Evolutionary conservation across 2,888 invertebrate species (phyloP).

Genomic region (Argyresthia albistria): DNA sequence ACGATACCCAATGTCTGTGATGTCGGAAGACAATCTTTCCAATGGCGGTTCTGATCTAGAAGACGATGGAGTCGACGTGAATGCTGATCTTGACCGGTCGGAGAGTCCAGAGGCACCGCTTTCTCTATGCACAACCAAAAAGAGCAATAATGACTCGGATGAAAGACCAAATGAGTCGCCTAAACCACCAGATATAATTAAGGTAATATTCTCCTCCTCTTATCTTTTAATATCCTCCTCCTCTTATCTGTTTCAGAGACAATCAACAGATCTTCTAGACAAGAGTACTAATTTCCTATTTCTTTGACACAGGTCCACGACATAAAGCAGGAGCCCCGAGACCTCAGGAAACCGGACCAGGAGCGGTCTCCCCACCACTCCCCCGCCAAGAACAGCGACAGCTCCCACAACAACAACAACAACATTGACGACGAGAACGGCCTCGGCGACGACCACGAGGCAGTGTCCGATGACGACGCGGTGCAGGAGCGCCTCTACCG

Average conservation of each 20-base stretch:
- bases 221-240: not conserved
- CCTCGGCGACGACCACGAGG: slow-evolving; percentile 63
- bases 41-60: slow-evolving; percentile 78
- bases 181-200: slow-evolving; percentile 66
- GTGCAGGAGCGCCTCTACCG: slow-evolving; percentile 54
- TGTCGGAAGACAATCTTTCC: slow-evolving; percentile 77
- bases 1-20: slow-evolving; percentile 75
- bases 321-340: slow-evolving; percentile 68
- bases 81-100: slow-evolving; percentile 66
- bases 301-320: slow-evolving; percentile 54
- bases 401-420: slow-evolving; percentile 60
- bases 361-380: slow-evolving; percentile 60
- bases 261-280: not conserved
- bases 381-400: slow-evolving; percentile 70
- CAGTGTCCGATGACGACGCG: slow-evolving; percentile 61
- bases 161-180: slow-evolving; percentile 63
- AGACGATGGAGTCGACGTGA: slow-evolving; percentile 74
- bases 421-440: slow-evolving; percentile 64
- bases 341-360: slow-evolving; percentile 53
- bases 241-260: not conserved
- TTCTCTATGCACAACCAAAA: slow-evolving; percentile 77
- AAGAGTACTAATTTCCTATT: not conserved
- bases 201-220: slow-evolving; percentile 30
- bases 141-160: slow-evolving; percentile 60
- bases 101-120: slow-evolving; percentile 78